Evolutionary conservation across 2,113 vertebrate species (phyloP).

Genomic region (Climacteris rufus): DNA sequence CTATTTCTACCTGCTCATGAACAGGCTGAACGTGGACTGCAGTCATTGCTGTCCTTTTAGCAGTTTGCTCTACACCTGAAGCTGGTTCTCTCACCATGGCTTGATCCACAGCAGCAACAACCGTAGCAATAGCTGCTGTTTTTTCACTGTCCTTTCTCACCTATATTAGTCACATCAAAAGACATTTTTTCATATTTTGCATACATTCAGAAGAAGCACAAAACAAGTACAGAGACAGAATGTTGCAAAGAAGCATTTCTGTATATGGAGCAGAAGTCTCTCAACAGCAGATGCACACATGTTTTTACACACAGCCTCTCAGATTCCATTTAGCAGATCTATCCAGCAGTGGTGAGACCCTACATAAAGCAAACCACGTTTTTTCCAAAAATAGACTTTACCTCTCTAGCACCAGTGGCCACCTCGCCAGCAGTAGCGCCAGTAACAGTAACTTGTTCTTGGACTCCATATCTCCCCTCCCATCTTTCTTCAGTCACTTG

Average conservation of each 20-base stretch:
- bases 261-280: not conserved
- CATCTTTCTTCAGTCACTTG: slow-evolving; percentile 85
- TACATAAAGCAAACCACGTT: not conserved
- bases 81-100: slow-evolving; percentile 82
- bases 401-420: slow-evolving; percentile 56
- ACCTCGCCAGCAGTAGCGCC: slow-evolving; percentile 46
- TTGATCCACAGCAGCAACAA: slow-evolving; percentile 89
- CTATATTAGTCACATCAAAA: slow-evolving; percentile 65
- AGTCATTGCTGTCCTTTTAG: slow-evolving; percentile 78
- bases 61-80: slow-evolving; percentile 73
- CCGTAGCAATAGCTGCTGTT: slow-evolving; percentile 83
- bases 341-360: not conserved
- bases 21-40: slow-evolving; percentile 72
- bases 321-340: not conserved
- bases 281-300: not conserved
- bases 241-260: not conserved
- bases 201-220: slow-evolving; percentile 1
- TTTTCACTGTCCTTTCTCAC: slow-evolving; percentile 78
- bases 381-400: slow-evolving; percentile 20
- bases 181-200: slow-evolving; percentile 10
- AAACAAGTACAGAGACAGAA: not conserved
- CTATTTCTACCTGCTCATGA: slow-evolving; percentile 77
- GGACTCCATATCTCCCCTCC: slow-evolving; percentile 75
- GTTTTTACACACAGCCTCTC: not conserved
- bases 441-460: slow-evolving; percentile 74